phyloP scores from a whole-genome alignment of 2,797 vertebrate species.

The Dicrostonyx torquatus region DNA sequence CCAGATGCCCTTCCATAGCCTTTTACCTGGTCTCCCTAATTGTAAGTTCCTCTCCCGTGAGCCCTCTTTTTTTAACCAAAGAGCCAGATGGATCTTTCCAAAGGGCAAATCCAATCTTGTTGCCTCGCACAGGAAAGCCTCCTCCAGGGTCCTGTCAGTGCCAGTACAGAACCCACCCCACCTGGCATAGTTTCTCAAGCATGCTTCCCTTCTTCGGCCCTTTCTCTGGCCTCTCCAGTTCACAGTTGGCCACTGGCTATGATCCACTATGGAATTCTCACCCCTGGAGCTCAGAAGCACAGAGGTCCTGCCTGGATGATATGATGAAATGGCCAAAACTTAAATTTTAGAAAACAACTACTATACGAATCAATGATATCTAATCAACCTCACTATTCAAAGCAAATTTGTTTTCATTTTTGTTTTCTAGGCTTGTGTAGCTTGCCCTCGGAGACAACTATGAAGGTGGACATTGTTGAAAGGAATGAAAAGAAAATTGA shows the following conservation, averaged over 20 bases:
- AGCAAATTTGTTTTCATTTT: background rate
- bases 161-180: background rate
- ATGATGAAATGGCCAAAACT: background rate
- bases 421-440: constrained; percentile 80
- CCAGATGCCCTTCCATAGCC: background rate
- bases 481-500: constrained; percentile 80
- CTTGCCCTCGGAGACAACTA: constrained; percentile 82
- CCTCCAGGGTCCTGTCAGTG: background rate
- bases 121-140: background rate
- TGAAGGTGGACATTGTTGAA: constrained; percentile 84
- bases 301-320: background rate
- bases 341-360: background rate
- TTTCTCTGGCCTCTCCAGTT: background rate
- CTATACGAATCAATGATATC: background rate
- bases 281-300: background rate
- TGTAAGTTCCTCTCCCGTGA: background rate
- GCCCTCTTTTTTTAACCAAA: background rate
- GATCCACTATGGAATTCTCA: fast-evolving
- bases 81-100: background rate
- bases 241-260: background rate
- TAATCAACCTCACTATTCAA: constrained; percentile 7
- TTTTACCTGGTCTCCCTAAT: background rate
- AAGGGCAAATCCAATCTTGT: background rate
- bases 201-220: background rate
- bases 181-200: background rate